A percentile compares a stretch with the other conserved stretches of the same genome.
Evolutionary conservation across 1,140 invertebrate genomes (phyloP).

Genomic region (Phortica variegata): DNA sequence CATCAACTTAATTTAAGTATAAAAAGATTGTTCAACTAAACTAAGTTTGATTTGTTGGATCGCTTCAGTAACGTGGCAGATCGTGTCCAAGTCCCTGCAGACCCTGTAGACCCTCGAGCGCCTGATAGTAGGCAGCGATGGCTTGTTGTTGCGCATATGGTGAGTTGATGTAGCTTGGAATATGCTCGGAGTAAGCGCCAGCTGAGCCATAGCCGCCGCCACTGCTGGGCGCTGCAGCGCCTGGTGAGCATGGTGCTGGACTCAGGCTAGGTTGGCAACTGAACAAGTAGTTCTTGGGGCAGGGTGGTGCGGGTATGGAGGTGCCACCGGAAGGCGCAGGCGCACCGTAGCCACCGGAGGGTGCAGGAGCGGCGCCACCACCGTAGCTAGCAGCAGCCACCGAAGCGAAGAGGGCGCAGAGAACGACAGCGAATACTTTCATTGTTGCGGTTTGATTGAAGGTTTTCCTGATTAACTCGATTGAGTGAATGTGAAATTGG

Average conservation of each 20-base stretch:
- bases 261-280: conserved; percentile 43
- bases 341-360: conserved; percentile 4
- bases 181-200: conserved; percentile 36
- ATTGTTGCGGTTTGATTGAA: conserved; percentile 10
- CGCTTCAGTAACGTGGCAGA: not conserved
- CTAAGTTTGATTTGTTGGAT: not conserved
- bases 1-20: conserved; percentile 20
- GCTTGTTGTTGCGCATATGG: conserved; percentile 12
- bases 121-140: conserved; percentile 8
- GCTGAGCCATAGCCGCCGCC: conserved; percentile 26
- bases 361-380: not conserved
- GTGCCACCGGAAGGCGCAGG: not conserved
- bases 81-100: conserved; percentile 7
- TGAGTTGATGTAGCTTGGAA: conserved; percentile 21
- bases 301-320: conserved; percentile 29
- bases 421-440: conserved; percentile 16
- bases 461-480: not conserved
- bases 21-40: not conserved
- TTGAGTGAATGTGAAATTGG: too few relatives aligned
- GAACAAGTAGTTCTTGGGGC: conserved; percentile 44
- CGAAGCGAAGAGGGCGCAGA: conserved; percentile 11
- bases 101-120: conserved; percentile 15
- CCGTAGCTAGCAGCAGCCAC: conserved; percentile 16
- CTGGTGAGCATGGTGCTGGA: conserved; percentile 30
- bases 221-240: conserved; percentile 4